phyloP scores from a whole-genome alignment of 2,797 vertebrate genomes.

The Sitta carolinensis region DNA sequence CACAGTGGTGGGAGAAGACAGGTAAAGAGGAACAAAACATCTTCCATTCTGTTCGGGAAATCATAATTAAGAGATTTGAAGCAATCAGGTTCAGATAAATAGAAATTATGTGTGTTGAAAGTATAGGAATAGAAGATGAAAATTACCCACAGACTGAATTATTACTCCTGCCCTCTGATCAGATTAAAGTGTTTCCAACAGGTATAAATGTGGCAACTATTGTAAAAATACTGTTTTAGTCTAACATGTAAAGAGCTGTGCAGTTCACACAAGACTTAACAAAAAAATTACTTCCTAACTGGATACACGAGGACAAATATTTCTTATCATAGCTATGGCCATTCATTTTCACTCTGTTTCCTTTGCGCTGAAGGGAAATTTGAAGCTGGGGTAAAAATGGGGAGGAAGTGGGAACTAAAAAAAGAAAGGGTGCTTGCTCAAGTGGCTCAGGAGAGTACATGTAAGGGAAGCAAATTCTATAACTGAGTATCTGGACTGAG shows the following conservation, averaged over 20 bases:
- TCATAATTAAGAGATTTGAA: not conserved
- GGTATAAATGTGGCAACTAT: not conserved
- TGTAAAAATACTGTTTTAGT: not conserved
- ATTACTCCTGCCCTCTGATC: conserved; percentile 4
- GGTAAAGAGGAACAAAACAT: not conserved
- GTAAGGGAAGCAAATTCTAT: not conserved
- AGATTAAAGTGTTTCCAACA: not conserved
- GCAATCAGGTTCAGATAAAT: not conserved
- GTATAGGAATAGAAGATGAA: not conserved
- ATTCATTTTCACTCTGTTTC: not conserved
- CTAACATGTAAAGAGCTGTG: not conserved
- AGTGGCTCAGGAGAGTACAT: not conserved
- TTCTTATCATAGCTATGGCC: not conserved
- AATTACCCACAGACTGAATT: conserved; percentile 19
- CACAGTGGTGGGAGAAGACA: not conserved
- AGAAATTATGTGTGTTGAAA: conserved; percentile 38
- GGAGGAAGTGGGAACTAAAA: not conserved
- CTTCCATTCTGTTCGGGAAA: not conserved
- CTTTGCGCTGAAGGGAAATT: not conserved
- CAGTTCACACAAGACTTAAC: not conserved
- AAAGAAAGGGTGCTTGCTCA: not conserved
- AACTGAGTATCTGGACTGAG: not conserved
- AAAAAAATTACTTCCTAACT: not conserved
- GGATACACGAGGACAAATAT: not conserved
- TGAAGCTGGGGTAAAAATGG: not conserved